Evolutionary conservation across 2,888 invertebrate species (phyloP).

Genomic region (Trachelus iudaicus): DNA sequence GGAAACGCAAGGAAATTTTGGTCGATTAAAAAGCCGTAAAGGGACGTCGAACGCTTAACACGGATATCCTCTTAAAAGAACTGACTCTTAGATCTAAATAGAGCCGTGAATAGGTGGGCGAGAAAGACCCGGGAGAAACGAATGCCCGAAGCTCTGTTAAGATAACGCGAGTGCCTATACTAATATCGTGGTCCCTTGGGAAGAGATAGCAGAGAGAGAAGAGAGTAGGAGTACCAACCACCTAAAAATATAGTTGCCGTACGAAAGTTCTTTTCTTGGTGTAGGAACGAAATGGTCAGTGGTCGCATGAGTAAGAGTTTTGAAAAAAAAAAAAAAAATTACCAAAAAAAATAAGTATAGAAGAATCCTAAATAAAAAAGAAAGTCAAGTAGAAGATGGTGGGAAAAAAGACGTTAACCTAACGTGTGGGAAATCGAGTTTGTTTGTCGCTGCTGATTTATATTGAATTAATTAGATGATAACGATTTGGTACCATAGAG

Average conservation of each 20-base stretch:
- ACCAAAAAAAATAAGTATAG: neutral
- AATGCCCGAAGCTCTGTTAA: conserved; percentile 50
- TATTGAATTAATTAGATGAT: conserved; percentile 20
- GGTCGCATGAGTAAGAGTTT: neutral
- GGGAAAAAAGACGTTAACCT: neutral
- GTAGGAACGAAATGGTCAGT: neutral
- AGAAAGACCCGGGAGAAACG: conserved; percentile 28
- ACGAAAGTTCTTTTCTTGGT: neutral
- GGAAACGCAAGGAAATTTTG: conserved; percentile 58
- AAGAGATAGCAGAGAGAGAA: conserved; percentile 24
- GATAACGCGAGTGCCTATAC: conserved; percentile 52
- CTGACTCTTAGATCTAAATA: conserved; percentile 58
- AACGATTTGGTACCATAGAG: conserved; percentile 7
- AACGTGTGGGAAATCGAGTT: conserved; percentile 18
- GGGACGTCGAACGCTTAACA: conserved; percentile 56
- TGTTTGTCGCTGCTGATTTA: conserved; percentile 17
- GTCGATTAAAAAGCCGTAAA: conserved; percentile 61
- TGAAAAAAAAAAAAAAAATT: neutral
- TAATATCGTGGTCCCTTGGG: conserved; percentile 47
- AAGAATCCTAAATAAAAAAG: neutral
- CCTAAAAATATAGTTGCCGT: neutral
- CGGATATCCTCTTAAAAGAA: conserved; percentile 65
- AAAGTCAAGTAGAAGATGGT: neutral
- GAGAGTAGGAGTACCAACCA: neutral
- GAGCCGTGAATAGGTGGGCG: conserved; percentile 62